phyloP scores from a whole-genome alignment of 2,797 vertebrate species.

The Austrolebias charrua region DNA sequence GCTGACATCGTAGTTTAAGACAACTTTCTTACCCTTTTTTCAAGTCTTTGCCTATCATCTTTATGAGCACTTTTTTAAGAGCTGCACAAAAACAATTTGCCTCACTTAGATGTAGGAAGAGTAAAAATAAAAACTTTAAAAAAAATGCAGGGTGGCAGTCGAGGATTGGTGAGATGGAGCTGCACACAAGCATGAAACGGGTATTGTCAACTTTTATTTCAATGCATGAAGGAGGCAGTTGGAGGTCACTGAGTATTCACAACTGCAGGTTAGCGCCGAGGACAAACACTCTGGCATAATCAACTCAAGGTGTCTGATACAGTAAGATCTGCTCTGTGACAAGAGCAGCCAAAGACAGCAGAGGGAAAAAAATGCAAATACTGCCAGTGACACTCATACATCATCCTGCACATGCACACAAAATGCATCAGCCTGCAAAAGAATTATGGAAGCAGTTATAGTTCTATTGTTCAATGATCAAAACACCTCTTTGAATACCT shows the following conservation, averaged over 20 bases:
- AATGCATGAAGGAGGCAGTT: conserved; percentile 46
- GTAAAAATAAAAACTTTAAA: background rate
- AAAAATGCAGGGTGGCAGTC: background rate
- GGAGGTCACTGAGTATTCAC: conserved; percentile 53
- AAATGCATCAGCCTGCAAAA: conserved; percentile 4
- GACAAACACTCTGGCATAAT: conserved; percentile 30
- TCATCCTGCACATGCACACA: conserved; percentile 4
- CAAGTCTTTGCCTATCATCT: conserved; percentile 41
- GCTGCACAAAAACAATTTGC: conserved; percentile 12
- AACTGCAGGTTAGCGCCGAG: conserved; percentile 12
- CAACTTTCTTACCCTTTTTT: conserved; percentile 54
- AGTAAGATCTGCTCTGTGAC: conserved; percentile 24
- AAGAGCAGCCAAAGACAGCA: conserved; percentile 9
- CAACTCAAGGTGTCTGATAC: conserved; percentile 14
- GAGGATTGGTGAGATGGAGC: conserved; percentile 9
- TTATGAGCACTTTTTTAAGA: conserved; percentile 32
- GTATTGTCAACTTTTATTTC: conserved; percentile 51
- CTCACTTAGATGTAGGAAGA: conserved; percentile 33
- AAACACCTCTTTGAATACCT: conserved; percentile 12
- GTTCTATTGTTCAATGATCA: background rate
- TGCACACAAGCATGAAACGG: conserved; percentile 31
- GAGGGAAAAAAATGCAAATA: conserved; percentile 1
- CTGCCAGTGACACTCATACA: conserved; percentile 13
- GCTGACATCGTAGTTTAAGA: conserved; percentile 66
- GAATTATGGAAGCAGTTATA: no score